Evolutionary conservation across 92 coral and sea anemone species (phyloP), one percentile per base, ranked within the genome.

Genomic region (Umimayanthus kanabou): DNA sequence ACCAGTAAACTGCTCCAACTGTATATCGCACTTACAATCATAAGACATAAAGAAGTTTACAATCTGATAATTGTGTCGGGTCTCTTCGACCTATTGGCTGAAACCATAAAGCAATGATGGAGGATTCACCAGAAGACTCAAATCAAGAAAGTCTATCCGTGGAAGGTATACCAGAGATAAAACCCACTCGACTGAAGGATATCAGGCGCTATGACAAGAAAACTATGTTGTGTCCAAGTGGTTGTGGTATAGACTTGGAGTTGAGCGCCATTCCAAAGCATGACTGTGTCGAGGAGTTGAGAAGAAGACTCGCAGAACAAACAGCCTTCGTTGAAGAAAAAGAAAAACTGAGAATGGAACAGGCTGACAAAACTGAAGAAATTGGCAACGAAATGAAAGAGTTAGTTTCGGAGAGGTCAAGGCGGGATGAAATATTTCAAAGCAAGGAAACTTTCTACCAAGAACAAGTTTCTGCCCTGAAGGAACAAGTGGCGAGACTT

Each of bases 171-270:
- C 87, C 87, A 26, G 87, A 83, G 78, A n/a, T 83, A 29, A 83
- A 83, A 70, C 87, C 87, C 2, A 83, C 87, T 70, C 78, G 87
- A 57, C 73, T 95, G 90, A 93, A 88, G 80, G 98, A 95, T 84
- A 92, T 95, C 92, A 90, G 98, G 57, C 93, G 98, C 28, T 95
- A 95, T 78, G 98, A 93, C 85, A 95, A 95, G 89, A 93, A 91
- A 89, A 95, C 98, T 23, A 90, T 95, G 39, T 55, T 89, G 47
- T 95, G 98, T 89, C 94, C 98, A 28, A 92, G 98, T 42, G 98
- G 98, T 47, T 95, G 98, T 43, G 93, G 92, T 8, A 88, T 76
- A 23, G 96, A 95, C 77, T 77, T 95, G 26, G 92, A 88, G 26
- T 83, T 95, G 47, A 23, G 64, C 57, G 94, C 92, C 55, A 93